These are phyloP conservation scores for Rousettus madagascariensis DNA, from an alignment of 2,797 vertebrate species.

Conservation along the genomic window DNA sequence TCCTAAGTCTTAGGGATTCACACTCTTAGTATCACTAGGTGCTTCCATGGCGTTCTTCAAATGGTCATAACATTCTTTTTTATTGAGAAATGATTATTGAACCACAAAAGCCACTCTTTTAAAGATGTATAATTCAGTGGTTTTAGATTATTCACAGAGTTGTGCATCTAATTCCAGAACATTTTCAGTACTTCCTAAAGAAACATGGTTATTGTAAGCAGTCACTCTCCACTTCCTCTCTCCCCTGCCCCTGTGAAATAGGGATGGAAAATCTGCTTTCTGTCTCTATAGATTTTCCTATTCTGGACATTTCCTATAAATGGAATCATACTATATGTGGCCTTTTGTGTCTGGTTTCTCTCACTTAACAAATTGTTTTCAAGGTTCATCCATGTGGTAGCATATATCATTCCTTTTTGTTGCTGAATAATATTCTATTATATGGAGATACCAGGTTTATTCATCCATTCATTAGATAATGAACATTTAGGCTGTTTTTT, in stretches of 20 bases:
- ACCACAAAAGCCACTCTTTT: not conserved
- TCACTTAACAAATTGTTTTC: not conserved
- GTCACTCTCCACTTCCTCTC: not conserved
- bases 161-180: not conserved
- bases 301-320: not conserved
- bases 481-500: not conserved
- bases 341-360: not conserved
- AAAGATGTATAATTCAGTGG: not conserved
- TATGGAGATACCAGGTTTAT: not conserved
- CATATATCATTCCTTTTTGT: not conserved
- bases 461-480: not conserved
- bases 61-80: not conserved
- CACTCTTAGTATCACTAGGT: not conserved
- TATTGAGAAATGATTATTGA: not conserved
- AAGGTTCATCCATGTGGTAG: not conserved
- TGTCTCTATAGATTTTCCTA: not conserved
- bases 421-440: not conserved
- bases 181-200: not conserved
- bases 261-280: not conserved
- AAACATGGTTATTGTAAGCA: not conserved
- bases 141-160: not conserved
- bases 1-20: not conserved
- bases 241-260: not conserved
- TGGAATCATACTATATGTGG: not conserved
- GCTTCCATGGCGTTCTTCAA: slow-evolving; percentile 38